Conservation (phyloP, 2,113 vertebrate genomes). For the Equus przewalskii region DNA sequence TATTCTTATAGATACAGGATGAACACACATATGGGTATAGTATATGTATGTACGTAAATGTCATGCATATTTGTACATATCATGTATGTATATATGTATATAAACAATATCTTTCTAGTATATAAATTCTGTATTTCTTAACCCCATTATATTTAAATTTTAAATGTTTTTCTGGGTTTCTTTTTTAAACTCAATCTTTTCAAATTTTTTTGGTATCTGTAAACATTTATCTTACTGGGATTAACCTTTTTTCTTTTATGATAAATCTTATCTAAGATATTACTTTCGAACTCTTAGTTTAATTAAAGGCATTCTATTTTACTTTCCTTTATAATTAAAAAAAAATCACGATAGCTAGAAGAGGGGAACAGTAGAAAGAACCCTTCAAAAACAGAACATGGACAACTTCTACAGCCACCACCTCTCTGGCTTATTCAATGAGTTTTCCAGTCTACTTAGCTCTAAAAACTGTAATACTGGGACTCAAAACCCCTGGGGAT, state of each 20-base stretch:
- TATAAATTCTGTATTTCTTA: slow-evolving; percentile 25
- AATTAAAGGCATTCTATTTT: slow-evolving; percentile 41
- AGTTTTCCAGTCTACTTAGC: background rate
- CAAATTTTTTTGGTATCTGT: background rate
- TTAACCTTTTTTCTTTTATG: background rate
- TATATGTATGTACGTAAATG: background rate
- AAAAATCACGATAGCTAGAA: background rate
- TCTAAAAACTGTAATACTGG: background rate
- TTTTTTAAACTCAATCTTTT: slow-evolving; percentile 1
- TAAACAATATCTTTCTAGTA: background rate
- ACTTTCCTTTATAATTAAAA: slow-evolving; percentile 29
- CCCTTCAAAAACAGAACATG: background rate
- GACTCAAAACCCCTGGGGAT: background rate
- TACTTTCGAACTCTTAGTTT: background rate
- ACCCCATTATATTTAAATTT: background rate
- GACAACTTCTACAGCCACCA: background rate
- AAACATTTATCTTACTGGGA: background rate
- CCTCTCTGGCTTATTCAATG: background rate
- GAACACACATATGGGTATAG: background rate
- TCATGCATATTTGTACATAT: background rate
- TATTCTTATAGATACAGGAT: background rate
- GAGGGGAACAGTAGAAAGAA: background rate
- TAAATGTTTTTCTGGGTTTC: background rate
- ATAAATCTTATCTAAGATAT: slow-evolving; percentile 7
- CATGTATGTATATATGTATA: background rate